Percentiles rank a stretch among this genome's conserved stretches.
phyloP scores from a whole-genome alignment of 2,113 vertebrate genomes.

The Sceloporus tristichus region DNA sequence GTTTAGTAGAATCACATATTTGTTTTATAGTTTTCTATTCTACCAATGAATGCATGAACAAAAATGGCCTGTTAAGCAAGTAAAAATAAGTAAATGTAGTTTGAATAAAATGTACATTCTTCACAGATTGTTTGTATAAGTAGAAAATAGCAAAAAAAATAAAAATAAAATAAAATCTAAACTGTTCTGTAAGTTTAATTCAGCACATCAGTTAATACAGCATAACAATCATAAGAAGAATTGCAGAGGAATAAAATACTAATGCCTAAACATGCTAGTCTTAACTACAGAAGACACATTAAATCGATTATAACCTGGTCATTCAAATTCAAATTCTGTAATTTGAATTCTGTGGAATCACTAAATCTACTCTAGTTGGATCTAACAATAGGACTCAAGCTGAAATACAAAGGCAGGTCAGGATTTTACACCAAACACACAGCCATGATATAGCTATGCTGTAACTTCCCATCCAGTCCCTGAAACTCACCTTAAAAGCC shows the following conservation, averaged over 20 bases:
- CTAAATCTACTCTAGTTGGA: no score
- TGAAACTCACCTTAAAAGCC: no score
- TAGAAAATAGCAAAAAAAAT: not conserved
- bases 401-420: no score
- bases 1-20: not conserved
- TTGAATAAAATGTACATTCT: not conserved
- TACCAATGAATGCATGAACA: not conserved
- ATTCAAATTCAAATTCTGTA: no score
- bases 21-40: not conserved
- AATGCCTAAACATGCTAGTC: not conserved
- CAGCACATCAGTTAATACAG: not conserved
- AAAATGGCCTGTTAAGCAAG: not conserved
- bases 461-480: no score
- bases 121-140: not conserved
- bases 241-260: not conserved
- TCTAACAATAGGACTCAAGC: no score
- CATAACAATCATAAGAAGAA: not conserved
- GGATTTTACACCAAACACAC: no score
- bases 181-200: not conserved
- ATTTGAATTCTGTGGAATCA: no score
- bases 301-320: no score
- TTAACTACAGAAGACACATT: no score
- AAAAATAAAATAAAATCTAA: no score
- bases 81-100: not conserved
- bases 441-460: no score